Evolutionary conservation across 2,113 vertebrate genomes (phyloP).

Genomic region (Rhinolophus ferrumequinum): DNA sequence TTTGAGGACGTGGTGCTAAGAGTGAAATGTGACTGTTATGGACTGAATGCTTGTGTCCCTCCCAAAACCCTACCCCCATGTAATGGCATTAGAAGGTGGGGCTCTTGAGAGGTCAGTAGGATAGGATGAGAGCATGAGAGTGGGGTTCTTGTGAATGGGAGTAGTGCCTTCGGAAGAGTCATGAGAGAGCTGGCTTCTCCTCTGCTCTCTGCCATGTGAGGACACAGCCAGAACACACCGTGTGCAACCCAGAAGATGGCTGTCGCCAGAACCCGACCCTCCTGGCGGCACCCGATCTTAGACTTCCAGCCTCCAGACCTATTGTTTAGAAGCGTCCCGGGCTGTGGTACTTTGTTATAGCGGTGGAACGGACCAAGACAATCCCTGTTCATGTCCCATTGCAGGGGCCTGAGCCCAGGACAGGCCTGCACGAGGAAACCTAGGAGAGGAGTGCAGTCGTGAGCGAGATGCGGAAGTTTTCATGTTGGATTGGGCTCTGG

Average conservation of each 20-base stretch:
- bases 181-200: neutral
- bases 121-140: neutral
- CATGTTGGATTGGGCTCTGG: neutral
- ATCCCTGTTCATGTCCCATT: neutral
- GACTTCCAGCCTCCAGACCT: neutral
- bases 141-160: neutral
- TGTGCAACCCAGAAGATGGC: neutral
- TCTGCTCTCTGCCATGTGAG: neutral
- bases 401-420: neutral
- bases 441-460: fast-evolving
- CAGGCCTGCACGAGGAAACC: fast-evolving
- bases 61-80: neutral
- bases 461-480: neutral
- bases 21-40: neutral
- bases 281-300: neutral
- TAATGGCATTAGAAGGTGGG: neutral
- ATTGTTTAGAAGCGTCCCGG: neutral
- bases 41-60: neutral
- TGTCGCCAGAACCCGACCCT: neutral
- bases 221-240: neutral
- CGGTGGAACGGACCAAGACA: neutral
- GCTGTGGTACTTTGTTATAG: neutral
- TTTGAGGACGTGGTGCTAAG: neutral
- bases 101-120: neutral
- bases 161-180: neutral